Percentiles rank a stretch among this genome's conserved stretches.
These are phyloP conservation scores for Anthoscopus minutus DNA, from an alignment of 2,113 vertebrate species.

Conservation along the genomic window DNA sequence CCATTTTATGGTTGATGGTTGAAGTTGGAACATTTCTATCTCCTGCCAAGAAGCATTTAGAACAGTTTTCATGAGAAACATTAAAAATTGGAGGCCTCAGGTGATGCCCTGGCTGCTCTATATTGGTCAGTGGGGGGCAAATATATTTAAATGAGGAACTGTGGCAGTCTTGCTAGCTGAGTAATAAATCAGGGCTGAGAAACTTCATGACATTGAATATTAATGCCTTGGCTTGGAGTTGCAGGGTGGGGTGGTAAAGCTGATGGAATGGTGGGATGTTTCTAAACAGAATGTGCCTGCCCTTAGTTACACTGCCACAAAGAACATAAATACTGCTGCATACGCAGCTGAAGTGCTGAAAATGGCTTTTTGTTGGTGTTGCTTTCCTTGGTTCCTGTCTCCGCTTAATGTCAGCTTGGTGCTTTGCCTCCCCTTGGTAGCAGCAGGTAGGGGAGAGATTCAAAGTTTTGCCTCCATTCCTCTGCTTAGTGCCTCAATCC, in stretches of 20 bases:
- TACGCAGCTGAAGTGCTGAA: not conserved
- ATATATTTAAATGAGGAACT: conserved; percentile 12
- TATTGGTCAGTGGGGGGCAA: not conserved
- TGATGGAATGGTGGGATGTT: not conserved
- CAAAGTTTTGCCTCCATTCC: not conserved
- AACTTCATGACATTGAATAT: not conserved
- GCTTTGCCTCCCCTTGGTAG: not conserved
- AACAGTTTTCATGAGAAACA: not conserved
- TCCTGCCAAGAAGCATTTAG: not conserved
- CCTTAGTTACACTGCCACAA: conserved; percentile 30
- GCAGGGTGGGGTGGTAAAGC: conserved; percentile 5
- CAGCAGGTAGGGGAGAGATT: not conserved
- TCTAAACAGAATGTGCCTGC: conserved; percentile 30
- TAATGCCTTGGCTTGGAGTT: conserved; percentile 22
- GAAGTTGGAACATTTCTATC: not conserved
- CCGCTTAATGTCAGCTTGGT: not conserved
- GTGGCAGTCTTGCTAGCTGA: not conserved
- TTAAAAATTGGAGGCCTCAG: not conserved
- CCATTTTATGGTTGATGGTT: not conserved
- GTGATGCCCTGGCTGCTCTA: not conserved
- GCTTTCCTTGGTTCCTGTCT: not conserved
- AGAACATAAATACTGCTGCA: not conserved
- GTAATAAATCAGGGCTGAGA: conserved; percentile 23
- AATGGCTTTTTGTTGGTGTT: conserved; percentile 10
- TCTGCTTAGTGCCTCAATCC: not conserved